A percentile compares a stretch with the other conserved stretches of the same genome.
These are phyloP conservation scores for Polyommatus icarus DNA, from an alignment of 2,888 invertebrate genomes.

Conservation along the genomic window DNA sequence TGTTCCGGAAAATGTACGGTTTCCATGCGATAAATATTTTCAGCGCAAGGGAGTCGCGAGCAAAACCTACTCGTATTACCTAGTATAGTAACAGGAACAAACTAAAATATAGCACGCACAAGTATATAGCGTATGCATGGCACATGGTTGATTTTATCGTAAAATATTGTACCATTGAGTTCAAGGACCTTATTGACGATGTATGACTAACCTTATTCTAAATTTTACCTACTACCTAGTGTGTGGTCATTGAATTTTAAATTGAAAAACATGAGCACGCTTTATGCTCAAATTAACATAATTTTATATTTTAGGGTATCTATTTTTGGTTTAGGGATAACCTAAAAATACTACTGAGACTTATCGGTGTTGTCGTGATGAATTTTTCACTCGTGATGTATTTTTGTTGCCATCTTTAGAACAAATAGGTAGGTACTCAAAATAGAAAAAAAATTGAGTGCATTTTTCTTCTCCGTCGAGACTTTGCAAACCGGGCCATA, in stretches of 20 bases:
- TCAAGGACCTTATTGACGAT: constrained; percentile 8
- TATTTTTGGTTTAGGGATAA: neutral
- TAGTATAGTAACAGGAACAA: neutral
- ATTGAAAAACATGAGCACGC: neutral
- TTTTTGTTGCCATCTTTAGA: no score
- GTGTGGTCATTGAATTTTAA: neutral
- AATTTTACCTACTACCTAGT: neutral
- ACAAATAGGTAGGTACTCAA: no score
- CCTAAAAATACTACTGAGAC: neutral
- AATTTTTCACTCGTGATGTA: no score
- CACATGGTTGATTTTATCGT: constrained; percentile 1
- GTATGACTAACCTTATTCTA: constrained; percentile 10
- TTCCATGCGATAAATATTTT: neutral
- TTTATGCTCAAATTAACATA: neutral
- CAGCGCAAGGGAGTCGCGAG: neutral
- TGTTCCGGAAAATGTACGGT: no score
- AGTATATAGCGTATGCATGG: neutral
- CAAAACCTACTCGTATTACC: neutral
- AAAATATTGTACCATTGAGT: constrained; percentile 8
- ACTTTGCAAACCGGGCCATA: no score
- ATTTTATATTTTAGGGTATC: neutral
- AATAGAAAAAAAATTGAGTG: no score
- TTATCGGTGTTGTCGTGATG: neutral
- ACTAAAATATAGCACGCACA: neutral
- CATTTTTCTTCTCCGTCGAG: no score